Percentiles rank a stretch among this genome's conserved stretches.
Evolutionary conservation across 1,140 invertebrate species (phyloP).

Genomic region (Camponotus floridanus): DNA sequence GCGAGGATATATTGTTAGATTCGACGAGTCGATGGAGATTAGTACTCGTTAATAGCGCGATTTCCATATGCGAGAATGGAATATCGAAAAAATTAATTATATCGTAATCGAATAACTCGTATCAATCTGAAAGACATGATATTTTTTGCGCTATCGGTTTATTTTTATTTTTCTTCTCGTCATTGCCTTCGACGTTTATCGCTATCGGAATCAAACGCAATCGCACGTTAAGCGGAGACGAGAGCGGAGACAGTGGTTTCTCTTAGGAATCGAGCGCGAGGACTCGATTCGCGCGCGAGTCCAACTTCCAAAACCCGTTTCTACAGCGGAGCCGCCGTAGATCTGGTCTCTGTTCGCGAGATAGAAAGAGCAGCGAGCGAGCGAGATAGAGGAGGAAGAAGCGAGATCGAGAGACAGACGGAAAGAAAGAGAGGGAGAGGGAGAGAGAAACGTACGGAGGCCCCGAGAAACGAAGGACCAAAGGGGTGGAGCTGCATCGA

Average conservation of each 20-base stretch:
- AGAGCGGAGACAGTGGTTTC: conserved; percentile 58
- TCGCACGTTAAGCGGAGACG: conserved; percentile 17
- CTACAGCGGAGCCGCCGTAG: conserved; percentile 71
- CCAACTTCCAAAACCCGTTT: conserved; percentile 80
- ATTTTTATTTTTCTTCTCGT: not conserved
- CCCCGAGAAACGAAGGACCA: conserved; percentile 74
- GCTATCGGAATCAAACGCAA: not conserved
- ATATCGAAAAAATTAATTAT: conserved; percentile 7
- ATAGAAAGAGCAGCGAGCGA: conserved; percentile 71
- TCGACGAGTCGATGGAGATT: conserved; percentile 21
- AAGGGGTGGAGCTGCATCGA: conserved; percentile 74
- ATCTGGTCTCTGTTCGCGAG: conserved; percentile 59
- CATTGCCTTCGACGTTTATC: not conserved
- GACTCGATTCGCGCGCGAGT: conserved; percentile 65
- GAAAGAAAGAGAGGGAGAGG: conserved; percentile 61
- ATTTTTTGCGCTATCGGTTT: not conserved
- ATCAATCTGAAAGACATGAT: not conserved
- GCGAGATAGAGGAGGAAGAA: conserved; percentile 68
- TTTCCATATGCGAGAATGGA: conserved; percentile 35
- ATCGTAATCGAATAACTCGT: conserved; percentile 5
- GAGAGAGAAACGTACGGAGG: conserved; percentile 50
- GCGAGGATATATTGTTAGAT: conserved; percentile 42
- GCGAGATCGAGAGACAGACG: conserved; percentile 71
- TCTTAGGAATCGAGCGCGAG: conserved; percentile 56
- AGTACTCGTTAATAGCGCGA: conserved; percentile 32